Evolutionary conservation across 2,888 invertebrate genomes (phyloP), one percentile per base, ranked within the genome.

Genomic region (Actias luna): DNA sequence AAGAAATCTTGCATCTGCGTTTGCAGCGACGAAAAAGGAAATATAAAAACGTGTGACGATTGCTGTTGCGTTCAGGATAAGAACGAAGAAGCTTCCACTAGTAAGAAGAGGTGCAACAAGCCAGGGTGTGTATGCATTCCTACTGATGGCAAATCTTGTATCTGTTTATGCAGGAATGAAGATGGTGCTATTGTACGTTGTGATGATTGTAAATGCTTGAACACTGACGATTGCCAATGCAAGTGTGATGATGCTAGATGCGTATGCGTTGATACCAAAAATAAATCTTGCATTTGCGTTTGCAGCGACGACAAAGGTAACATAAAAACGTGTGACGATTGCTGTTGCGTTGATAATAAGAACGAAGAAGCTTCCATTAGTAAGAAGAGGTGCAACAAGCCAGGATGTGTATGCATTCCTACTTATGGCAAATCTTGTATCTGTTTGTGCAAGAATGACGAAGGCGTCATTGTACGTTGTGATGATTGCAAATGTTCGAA

Each of bases 1-100:
- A 66, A 70, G 22, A 69, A 75, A 25, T 65, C 73, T 22, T 79
- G 80, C 60, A 69, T 78, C 18, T 86, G 83, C 27, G 67, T 82
- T 0, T 79, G 76, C 46, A 62, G 66, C 0, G 73, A 81, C 4
- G 72, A 69, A 7, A 67, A 76, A 3, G 72, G 73, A 0, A 69
- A 71, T 1, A 72, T 78, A 8, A 69, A 68, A 33, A 64, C 68
- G 1, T 79, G 79, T 58, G 63, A 73, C 1, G 75, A 80, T 16
- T 83, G 81, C 36, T 22, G 64, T 22, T 75, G 78, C 61, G 59
- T 46, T 14, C 46, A 65, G 69, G 60, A 70, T n/a, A n/a, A n/a
- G n/a, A n/a, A n/a, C n/a, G n/a, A n/a, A n/a, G n/a, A n/a, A n/a
- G n/a, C n/a, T n/a, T n/a, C n/a, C n/a, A n/a, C n/a, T n/a, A n/a